Conservation (phyloP, 2,113 vertebrate species). For the Tenebrosternarchus preto region DNA sequence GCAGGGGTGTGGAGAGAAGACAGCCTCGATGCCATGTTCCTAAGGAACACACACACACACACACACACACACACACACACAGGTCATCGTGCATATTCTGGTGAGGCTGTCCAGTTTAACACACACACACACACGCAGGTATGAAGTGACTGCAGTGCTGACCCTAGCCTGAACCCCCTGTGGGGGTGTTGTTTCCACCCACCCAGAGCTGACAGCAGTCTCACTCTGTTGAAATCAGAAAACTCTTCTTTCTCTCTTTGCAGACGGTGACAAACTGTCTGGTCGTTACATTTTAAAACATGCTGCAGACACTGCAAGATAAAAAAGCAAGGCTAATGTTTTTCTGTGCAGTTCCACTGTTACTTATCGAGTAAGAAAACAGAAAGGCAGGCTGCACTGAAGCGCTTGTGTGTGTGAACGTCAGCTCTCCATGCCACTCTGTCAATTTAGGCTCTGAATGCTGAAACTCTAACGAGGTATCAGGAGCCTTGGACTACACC, state of each 20-base stretch:
- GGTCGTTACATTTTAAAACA: not conserved
- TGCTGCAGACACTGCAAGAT: too few relatives aligned
- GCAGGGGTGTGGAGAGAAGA: slow-evolving; percentile 85
- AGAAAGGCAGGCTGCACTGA: not conserved
- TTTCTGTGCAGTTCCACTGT: not conserved
- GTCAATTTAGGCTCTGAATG: not conserved
- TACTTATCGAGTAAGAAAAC: too few relatives aligned
- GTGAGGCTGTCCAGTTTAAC: not conserved
- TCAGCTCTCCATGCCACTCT: not conserved
- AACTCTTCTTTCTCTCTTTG: not conserved
- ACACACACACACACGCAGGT: not conserved
- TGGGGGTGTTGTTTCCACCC: too few relatives aligned
- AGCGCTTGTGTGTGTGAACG: not conserved
- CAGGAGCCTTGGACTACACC: not conserved
- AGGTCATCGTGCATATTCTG: slow-evolving; percentile 57
- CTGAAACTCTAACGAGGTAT: not conserved
- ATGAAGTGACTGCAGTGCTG: not conserved
- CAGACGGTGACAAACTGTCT: not conserved
- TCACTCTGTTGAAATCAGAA: not conserved
- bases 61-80: slow-evolving; percentile 28
- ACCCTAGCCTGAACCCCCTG: too few relatives aligned
- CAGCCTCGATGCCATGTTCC: slow-evolving; percentile 86
- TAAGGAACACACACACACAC: slow-evolving; percentile 60
- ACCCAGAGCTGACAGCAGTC: too few relatives aligned
- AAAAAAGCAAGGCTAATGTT: not conserved